A percentile compares a stretch with the other conserved stretches of the same genome.
Conservation (phyloP, 1,140 invertebrate species). For the Temnothorax nylanderi region DNA sequence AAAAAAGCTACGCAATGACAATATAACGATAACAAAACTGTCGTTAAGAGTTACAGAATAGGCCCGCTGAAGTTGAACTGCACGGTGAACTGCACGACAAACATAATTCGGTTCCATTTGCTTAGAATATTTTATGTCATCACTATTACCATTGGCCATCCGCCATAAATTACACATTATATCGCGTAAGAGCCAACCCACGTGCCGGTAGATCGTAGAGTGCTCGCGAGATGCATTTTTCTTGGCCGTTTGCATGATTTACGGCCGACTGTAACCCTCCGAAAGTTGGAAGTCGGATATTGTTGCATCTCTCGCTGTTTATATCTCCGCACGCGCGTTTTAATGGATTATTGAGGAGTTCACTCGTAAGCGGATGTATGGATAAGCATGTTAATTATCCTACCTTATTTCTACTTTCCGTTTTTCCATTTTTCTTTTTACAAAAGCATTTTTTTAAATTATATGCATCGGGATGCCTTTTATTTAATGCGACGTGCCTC, state of each 20-base stretch:
- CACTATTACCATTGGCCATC: constrained; percentile 65
- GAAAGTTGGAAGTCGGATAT: constrained; percentile 64
- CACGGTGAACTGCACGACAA: background rate
- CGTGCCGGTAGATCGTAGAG: constrained; percentile 73
- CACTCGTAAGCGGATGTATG: background rate
- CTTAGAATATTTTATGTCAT: too few species aligned
- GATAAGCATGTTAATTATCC: background rate
- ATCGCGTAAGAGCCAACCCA: constrained; percentile 72
- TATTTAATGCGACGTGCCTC: background rate
- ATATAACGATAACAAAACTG: too few species aligned
- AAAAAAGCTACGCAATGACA: too few species aligned
- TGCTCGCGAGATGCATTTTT: constrained; percentile 69
- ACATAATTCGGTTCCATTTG: too few species aligned
- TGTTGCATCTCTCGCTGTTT: constrained; percentile 56
- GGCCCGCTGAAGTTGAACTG: background rate
- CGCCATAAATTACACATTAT: constrained; percentile 79
- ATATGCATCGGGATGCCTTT: background rate
- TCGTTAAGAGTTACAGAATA: too few species aligned
- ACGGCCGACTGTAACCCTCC: constrained; percentile 54
- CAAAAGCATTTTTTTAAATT: background rate
- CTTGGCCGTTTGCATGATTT: constrained; percentile 65
- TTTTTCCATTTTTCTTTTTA: background rate
- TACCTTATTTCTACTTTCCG: background rate
- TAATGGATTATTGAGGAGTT: constrained; percentile 43
- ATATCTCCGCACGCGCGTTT: constrained; percentile 46